Evolutionary conservation across 2,888 invertebrate genomes (phyloP).

Genomic region (Drosophila sordidapex): DNA sequence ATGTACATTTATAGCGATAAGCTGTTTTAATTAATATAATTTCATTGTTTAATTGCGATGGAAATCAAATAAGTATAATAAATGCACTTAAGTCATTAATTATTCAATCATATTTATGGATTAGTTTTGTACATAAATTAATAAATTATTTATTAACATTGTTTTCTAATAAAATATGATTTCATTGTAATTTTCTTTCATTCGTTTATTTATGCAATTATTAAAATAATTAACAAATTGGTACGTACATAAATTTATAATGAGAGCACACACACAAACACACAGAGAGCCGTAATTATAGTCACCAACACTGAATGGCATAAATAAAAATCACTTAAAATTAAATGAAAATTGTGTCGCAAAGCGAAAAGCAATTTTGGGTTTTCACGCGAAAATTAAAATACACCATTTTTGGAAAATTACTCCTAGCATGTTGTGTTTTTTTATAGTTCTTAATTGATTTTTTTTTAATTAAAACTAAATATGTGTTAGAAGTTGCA

Average conservation of each 20-base stretch:
- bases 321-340: constrained; percentile 39
- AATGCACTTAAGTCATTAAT: neutral
- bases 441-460: constrained; percentile 3
- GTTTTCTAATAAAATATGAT: neutral
- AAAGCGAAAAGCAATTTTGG: constrained; percentile 16
- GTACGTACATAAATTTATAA: neutral
- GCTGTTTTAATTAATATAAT: constrained; percentile 18
- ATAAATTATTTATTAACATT: neutral
- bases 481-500: constrained; percentile 17
- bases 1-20: constrained; percentile 22
- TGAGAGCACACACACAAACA: neutral
- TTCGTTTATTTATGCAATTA: constrained; percentile 1
- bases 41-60: neutral
- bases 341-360: constrained; percentile 34
- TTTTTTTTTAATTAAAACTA: constrained; percentile 10
- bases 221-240: constrained; percentile 4
- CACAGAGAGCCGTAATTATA: neutral
- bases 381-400: constrained; percentile 1
- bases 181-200: neutral
- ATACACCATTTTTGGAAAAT: neutral
- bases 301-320: neutral
- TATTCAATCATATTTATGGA: neutral
- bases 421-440: neutral
- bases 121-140: neutral
- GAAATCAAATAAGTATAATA: neutral